Evolutionary conservation across 2,888 invertebrate genomes (phyloP).

Genomic region (Pollenia griseotomentosa): DNA sequence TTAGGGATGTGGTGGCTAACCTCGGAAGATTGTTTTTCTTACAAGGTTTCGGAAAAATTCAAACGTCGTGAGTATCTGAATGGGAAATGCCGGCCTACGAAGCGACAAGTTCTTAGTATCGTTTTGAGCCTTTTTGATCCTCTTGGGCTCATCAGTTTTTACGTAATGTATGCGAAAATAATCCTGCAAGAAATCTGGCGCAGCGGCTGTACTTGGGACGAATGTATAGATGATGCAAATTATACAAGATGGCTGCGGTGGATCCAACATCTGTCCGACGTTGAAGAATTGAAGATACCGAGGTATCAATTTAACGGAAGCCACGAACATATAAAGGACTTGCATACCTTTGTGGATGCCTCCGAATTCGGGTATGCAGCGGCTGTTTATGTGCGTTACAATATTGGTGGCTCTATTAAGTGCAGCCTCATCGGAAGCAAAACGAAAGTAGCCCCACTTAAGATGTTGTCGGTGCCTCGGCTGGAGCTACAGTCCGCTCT

Average conservation of each 20-base stretch:
- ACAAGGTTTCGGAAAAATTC: constrained; percentile 7
- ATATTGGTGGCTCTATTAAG: too few relatives aligned
- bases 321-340: too few relatives aligned
- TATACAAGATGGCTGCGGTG: too few relatives aligned
- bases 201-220: constrained; percentile 56
- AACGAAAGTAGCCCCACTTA: constrained; percentile 7
- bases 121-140: constrained; percentile 41
- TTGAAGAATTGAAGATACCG: background rate
- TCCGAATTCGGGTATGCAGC: constrained; percentile 7
- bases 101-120: constrained; percentile 52
- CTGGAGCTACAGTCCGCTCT: constrained; percentile 8
- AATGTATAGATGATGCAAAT: constrained; percentile 37
- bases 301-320: background rate
- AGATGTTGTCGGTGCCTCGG: constrained; percentile 1
- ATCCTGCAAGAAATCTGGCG: constrained; percentile 70
- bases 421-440: too few relatives aligned
- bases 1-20: constrained; percentile 63
- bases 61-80: constrained; percentile 2
- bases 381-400: background rate
- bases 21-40: constrained; percentile 18
- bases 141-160: constrained; percentile 25
- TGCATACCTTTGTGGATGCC: constrained; percentile 19
- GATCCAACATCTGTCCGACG: too few relatives aligned
- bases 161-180: too few relatives aligned
- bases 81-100: constrained; percentile 45